phyloP scores from a whole-genome alignment of 2,888 invertebrate genomes.

The Autographa gamma region DNA sequence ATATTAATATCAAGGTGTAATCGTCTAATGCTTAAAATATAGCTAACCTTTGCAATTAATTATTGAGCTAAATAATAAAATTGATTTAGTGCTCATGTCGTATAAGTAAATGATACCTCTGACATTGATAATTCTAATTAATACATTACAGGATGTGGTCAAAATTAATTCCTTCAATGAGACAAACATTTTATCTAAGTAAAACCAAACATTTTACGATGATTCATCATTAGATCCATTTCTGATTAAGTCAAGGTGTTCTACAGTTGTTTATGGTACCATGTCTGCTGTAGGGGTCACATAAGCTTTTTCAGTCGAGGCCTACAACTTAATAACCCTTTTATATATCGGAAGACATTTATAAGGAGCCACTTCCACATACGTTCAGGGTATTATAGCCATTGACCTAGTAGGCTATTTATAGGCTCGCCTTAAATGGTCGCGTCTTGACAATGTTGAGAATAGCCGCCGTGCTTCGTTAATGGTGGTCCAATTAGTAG shows the following conservation, averaged over 20 bases:
- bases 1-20: not conserved
- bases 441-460: conserved; percentile 29
- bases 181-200: not conserved
- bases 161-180: not conserved
- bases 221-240: conserved; percentile 46
- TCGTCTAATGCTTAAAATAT: not conserved
- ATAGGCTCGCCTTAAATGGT: conserved; percentile 40
- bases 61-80: not conserved
- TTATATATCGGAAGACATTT: conserved; percentile 53
- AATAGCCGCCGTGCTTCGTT: conserved; percentile 43
- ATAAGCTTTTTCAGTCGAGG: conserved; percentile 38
- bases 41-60: not conserved
- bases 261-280: conserved; percentile 25
- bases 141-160: not conserved
- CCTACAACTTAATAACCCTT: conserved; percentile 34
- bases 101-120: not conserved
- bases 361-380: conserved; percentile 57
- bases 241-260: conserved; percentile 44
- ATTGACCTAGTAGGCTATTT: conserved; percentile 54
- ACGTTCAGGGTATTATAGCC: conserved; percentile 41
- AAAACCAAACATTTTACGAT: conserved; percentile 20
- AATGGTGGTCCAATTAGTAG: conserved; percentile 32
- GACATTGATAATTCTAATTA: not conserved
- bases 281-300: conserved; percentile 20
- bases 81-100: not conserved